Percentiles rank a stretch among this genome's conserved stretches.
phyloP scores from a whole-genome alignment of 2,888 invertebrate genomes.

The Heliconius hortense region DNA sequence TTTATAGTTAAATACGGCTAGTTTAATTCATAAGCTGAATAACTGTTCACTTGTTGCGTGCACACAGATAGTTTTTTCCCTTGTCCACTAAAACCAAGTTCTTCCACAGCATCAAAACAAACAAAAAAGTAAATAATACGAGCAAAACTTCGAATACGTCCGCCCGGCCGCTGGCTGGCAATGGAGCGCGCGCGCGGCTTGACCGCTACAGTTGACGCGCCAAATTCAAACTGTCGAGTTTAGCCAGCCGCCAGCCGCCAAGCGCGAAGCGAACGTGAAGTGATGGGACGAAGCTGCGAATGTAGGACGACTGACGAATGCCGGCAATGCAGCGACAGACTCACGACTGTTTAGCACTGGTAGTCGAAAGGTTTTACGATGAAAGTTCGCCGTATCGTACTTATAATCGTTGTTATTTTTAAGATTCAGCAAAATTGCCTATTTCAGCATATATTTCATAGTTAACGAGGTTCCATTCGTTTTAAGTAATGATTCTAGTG shows the following conservation, averaged over 20 bases:
- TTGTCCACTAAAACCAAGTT: slow-evolving; percentile 50
- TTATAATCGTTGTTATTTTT: slow-evolving; percentile 43
- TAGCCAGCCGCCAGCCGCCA: slow-evolving; percentile 20
- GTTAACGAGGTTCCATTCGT: slow-evolving; percentile 28
- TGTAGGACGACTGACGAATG: slow-evolving; percentile 42
- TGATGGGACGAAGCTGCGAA: slow-evolving; percentile 31
- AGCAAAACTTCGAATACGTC: slow-evolving; percentile 58
- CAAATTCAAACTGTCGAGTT: slow-evolving; percentile 72
- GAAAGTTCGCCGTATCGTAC: slow-evolving; percentile 41
- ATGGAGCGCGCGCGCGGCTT: slow-evolving; percentile 61
- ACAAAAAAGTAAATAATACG: slow-evolving; percentile 59
- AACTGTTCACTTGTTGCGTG: slow-evolving; percentile 39
- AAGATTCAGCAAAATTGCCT: slow-evolving; percentile 34
- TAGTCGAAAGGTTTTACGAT: slow-evolving; percentile 39
- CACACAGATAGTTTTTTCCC: slow-evolving; percentile 44
- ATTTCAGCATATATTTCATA: slow-evolving; percentile 40
- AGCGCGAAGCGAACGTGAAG: slow-evolving; percentile 41
- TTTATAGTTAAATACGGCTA: slow-evolving; percentile 45
- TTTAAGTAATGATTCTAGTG: slow-evolving; percentile 8
- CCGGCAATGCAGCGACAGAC: slow-evolving; percentile 29
- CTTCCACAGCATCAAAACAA: slow-evolving; percentile 49
- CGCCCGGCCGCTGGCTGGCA: slow-evolving; percentile 54
- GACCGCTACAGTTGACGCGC: slow-evolving; percentile 61
- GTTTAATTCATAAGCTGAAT: slow-evolving; percentile 35
- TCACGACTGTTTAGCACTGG: slow-evolving; percentile 38